These are phyloP conservation scores for Sinhomidia bicolor DNA, from an alignment of 2,888 invertebrate genomes.

Conservation along the genomic window DNA sequence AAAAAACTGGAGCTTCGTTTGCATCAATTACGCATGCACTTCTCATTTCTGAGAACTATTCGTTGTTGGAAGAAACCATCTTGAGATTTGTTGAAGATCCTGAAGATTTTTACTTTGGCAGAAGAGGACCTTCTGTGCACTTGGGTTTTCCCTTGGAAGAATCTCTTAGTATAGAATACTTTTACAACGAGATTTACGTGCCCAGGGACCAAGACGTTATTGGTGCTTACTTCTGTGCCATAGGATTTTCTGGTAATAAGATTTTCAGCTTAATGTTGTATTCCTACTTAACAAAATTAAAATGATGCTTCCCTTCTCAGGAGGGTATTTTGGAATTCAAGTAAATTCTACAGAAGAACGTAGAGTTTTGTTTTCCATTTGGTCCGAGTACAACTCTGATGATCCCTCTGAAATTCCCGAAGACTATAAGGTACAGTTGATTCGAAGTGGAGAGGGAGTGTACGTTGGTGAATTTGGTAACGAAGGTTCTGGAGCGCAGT, in stretches of 20 bases:
- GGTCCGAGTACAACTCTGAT: slow-evolving; percentile 76
- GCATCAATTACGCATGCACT: slow-evolving; percentile 70
- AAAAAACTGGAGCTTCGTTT: slow-evolving; percentile 64
- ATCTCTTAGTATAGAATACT: slow-evolving; percentile 68
- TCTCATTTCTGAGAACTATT: slow-evolving; percentile 44
- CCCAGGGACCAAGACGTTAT: slow-evolving; percentile 74
- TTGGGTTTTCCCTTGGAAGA: slow-evolving; percentile 61
- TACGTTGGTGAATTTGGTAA: slow-evolving; percentile 77
- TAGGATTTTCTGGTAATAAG: slow-evolving; percentile 54
- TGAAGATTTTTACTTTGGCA: slow-evolving; percentile 76
- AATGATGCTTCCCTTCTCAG: no score
- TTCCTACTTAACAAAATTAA: no score
- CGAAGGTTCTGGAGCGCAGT: slow-evolving; percentile 78
- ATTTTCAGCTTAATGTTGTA: background rate
- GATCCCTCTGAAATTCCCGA: slow-evolving; percentile 76
- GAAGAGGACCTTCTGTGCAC: slow-evolving; percentile 78
- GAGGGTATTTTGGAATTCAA: slow-evolving; percentile 79
- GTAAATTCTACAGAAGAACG: slow-evolving; percentile 74
- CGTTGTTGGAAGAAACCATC: slow-evolving; percentile 25
- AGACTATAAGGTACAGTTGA: slow-evolving; percentile 74
- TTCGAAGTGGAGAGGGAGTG: slow-evolving; percentile 72
- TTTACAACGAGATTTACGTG: slow-evolving; percentile 77
- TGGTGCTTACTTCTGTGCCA: slow-evolving; percentile 77
- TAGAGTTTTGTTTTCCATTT: slow-evolving; percentile 77
- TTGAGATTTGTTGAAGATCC: slow-evolving; percentile 62